phyloP scores from a whole-genome alignment of 2,113 vertebrate species.

The Tichodroma muraria region DNA sequence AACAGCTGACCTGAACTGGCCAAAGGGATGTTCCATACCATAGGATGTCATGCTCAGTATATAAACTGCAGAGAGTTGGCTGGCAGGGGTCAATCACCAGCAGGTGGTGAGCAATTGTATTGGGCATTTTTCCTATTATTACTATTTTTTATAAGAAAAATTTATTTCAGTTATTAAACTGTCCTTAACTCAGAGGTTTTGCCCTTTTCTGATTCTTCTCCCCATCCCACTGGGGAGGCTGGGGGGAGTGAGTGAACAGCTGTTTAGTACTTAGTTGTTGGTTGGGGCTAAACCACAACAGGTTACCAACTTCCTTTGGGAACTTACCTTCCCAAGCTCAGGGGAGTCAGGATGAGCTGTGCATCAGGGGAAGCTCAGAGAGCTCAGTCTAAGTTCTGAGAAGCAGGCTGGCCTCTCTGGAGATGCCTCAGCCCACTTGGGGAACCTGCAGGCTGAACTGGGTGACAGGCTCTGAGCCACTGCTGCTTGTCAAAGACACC shows the following conservation, averaged over 20 bases:
- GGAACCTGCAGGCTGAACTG: neutral
- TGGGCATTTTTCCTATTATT: neutral
- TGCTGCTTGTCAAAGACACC: neutral
- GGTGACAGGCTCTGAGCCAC: neutral
- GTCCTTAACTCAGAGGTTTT: neutral
- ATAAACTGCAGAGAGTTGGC: neutral
- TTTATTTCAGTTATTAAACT: neutral
- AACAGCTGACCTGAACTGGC: neutral
- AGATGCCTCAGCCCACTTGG: neutral
- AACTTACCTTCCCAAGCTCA: too few relatives aligned
- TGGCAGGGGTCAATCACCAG: neutral
- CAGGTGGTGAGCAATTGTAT: neutral
- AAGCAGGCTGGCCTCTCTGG: neutral
- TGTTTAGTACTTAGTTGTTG: neutral
- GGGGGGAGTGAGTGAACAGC: neutral
- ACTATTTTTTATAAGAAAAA: neutral
- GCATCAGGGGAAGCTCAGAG: rapidly evolving
- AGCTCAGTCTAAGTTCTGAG: neutral
- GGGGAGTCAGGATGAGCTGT: neutral
- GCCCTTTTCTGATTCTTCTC: neutral
- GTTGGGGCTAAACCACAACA: neutral
- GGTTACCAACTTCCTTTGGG: too few relatives aligned
- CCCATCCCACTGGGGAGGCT: neutral
- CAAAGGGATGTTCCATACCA: neutral
- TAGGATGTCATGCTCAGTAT: neutral